These are phyloP conservation scores for Leucophenga montana DNA, from an alignment of 2,888 invertebrate genomes.

Conservation along the genomic window DNA sequence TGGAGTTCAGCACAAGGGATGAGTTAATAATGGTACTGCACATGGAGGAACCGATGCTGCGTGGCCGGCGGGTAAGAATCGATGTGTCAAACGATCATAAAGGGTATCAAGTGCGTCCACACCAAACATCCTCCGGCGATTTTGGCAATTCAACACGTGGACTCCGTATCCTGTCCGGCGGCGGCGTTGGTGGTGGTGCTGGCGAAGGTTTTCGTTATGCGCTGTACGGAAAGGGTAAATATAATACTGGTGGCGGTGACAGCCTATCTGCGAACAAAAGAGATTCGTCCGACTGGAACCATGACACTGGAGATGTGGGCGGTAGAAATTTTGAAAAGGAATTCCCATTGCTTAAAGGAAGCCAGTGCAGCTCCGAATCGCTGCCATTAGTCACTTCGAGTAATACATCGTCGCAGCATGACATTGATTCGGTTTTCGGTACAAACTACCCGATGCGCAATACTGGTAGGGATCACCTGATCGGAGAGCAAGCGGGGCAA, in stretches of 20 bases:
- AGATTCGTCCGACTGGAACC: neutral
- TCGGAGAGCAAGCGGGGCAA: neutral
- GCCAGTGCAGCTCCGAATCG: neutral
- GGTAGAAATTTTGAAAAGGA: neutral
- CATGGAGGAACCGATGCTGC: conserved; percentile 31
- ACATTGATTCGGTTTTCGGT: neutral
- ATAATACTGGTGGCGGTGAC: neutral
- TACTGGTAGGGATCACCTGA: neutral
- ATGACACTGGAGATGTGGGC: neutral
- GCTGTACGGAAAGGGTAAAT: too few relatives aligned
- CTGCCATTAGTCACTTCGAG: neutral
- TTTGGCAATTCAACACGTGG: conserved; percentile 32
- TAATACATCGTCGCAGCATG: neutral
- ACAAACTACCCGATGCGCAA: neutral
- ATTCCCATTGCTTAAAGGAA: neutral
- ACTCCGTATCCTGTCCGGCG: neutral
- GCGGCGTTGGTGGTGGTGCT: neutral
- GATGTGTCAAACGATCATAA: conserved; percentile 22
- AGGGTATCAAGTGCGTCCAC: neutral
- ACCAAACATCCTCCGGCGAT: conserved; percentile 40
- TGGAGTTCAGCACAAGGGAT: conserved; percentile 35
- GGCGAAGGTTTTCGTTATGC: too few relatives aligned
- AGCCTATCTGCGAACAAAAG: neutral
- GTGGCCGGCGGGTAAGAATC: conserved; percentile 35
- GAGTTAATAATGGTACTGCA: conserved; percentile 37